A percentile compares a stretch with the other conserved stretches of the same genome.
These are phyloP conservation scores for Pseudochirops cupreus DNA, from an alignment of 2,797 vertebrate species.

Conservation along the genomic window DNA sequence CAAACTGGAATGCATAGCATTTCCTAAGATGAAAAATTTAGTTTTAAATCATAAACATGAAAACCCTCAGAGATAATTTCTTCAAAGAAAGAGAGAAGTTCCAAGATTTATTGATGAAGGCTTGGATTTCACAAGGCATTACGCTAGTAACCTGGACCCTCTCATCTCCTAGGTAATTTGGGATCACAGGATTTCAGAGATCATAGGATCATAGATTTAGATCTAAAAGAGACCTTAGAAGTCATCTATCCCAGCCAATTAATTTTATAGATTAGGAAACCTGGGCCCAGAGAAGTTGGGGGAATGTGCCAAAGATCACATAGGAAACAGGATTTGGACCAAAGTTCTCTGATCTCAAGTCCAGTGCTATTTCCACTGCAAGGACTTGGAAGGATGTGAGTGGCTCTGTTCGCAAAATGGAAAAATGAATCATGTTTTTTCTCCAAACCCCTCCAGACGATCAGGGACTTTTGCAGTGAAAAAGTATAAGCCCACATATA, in stretches of 20 bases:
- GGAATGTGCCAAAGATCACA: background rate
- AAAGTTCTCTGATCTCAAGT: background rate
- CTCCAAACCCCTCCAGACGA: no score
- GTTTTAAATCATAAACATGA: background rate
- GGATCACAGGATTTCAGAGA: background rate
- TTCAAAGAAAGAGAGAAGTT: background rate
- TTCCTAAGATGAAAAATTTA: background rate
- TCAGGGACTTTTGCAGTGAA: no score
- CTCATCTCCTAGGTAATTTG: background rate
- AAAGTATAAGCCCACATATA: no score
- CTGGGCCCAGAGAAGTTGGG: background rate
- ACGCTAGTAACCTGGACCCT: background rate
- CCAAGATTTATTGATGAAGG: background rate
- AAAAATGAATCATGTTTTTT: no score
- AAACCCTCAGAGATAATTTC: constrained; percentile 4
- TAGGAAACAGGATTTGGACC: background rate
- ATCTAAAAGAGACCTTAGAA: background rate
- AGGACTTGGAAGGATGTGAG: background rate
- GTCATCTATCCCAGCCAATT: background rate
- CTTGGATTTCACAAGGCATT: background rate
- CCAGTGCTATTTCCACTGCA: background rate
- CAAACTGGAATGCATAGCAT: background rate
- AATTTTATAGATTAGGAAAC: background rate
- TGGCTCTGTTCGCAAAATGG: no score
- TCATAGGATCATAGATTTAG: background rate